Base-by-base conservation (phyloP, 2,113 vertebrate genomes). In the Pterocles orientalis region DNA sequence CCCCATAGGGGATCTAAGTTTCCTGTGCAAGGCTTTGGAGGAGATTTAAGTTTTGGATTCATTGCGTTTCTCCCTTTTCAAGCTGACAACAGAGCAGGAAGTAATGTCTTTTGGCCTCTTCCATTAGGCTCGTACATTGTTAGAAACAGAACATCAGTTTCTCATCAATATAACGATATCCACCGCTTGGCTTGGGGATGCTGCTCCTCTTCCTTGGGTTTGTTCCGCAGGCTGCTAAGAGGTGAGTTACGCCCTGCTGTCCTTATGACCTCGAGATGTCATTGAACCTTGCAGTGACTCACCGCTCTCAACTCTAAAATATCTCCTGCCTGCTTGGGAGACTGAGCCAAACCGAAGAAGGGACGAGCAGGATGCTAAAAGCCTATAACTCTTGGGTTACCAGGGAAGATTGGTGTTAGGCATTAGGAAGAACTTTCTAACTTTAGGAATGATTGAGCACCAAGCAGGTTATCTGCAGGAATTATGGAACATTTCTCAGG, bases 31-130 rank as follows among this genome's bases (percentile, higher is more conserved):
- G 88, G 95, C 96, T 96, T 94, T n/a, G 90, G 90, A 92, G 83
- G 95, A 95, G 95, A 89, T 94, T 39, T 18, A 48, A 95, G 94
- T 94, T 97, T 94, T 28, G 96, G 90, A 82, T 96, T 97, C 96
- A 88, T 95, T 83, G 96, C 16, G 7, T 92, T 94, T 95, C 88
- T 93, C 90, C 91, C 77, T 88, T 83, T 68, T 41, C 86, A n/a
- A 86, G 93, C 92, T 90, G 92, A 58, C 96, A 95, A 3, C 94
- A 96, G 96, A 97, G 95, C 96, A 96, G 96, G 95, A 97, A 92
- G 82, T 91, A 81, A 88, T 78, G 95, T 88, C 92, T 87, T 87
- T 95, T 3, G 28, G 83, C 73, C 91, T 73, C 91, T 91, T 93
- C 96, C 91, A 94, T 96, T 95, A 97, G 84, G 57, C 84, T 94